Percentiles rank a stretch among this genome's conserved stretches.
phyloP scores from a whole-genome alignment of 2,113 vertebrate species.

The Channa argus region DNA sequence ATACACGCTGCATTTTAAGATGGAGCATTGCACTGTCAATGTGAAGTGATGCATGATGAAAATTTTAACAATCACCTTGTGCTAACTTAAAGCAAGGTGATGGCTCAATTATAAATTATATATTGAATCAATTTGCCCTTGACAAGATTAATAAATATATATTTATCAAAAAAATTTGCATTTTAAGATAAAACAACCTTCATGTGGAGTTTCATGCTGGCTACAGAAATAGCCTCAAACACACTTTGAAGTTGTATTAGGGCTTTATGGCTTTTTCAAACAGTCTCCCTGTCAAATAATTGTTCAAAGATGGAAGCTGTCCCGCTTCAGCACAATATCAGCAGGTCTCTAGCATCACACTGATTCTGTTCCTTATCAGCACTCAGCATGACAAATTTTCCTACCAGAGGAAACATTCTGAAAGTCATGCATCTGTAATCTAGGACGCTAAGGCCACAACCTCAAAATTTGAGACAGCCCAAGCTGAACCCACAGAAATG shows the following conservation, averaged over 20 bases:
- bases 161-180: conserved; percentile 55
- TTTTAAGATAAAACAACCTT: conserved; percentile 48
- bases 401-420: conserved; percentile 53
- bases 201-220: conserved; percentile 54
- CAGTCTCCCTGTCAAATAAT: conserved; percentile 54
- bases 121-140: conserved; percentile 31
- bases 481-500: conserved; percentile 30
- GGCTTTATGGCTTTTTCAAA: conserved; percentile 56
- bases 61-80: conserved; percentile 14
- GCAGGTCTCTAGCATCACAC: conserved; percentile 68
- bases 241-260: conserved; percentile 70
- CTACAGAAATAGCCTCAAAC: conserved; percentile 66
- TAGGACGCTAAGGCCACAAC: conserved; percentile 43
- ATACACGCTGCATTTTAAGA: background rate
- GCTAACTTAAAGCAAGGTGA: conserved; percentile 15
- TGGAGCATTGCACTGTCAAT: background rate
- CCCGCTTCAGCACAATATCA: conserved; percentile 56
- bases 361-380: conserved; percentile 67
- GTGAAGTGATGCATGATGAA: conserved; percentile 32
- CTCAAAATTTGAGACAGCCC: conserved; percentile 28
- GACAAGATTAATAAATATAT: conserved; percentile 28
- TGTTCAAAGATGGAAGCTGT: conserved; percentile 71
- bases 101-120: conserved; percentile 12
- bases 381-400: conserved; percentile 63
- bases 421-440: conserved; percentile 72